Evolutionary conservation across 37 sponge, comb jelly and placozoan genomes (phyloP), one percentile per base, ranked within the genome.

Genomic region (Bolinopsis microptera): DNA sequence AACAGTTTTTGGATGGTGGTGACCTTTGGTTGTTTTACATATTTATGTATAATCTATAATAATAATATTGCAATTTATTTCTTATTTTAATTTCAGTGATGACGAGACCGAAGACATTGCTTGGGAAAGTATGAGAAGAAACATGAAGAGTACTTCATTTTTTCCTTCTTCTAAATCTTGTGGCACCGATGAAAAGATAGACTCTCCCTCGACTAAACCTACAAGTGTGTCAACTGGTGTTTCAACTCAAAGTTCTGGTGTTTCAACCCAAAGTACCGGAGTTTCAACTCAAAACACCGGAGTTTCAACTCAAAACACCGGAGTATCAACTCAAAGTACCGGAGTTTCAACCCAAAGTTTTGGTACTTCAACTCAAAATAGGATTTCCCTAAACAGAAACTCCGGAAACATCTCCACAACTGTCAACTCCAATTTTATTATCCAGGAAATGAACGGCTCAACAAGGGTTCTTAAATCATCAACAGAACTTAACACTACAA

Each of bases 211-310:
- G 3, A 16, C 25, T 72, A 22, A 27, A 72, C n/a, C 75, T 22
- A 72, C 75, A 5, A 33, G 37, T 28, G 37, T 34, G 32, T 34
- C 34, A 13, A 22, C 16, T 3, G 82, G 82, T 9, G 37, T 80
- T 35, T 80, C 82, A 80, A 80, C 82, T 22, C 35, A 33, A 22
- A 80, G 37, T 35, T 30, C 82, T 34, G 82, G 82, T 13, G 82
- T 80, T 35, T 80, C 82, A 35, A 80, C 82, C 38, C 82, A 80
- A 33, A 80, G 82, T 34, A 80, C 37, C 9, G 82, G 82, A 34
- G 82, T 80, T 34, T 80, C 82, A 34, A 35, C 82, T 8, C 16
- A 8, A 5, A 70, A n/a, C 74, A 70, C 74, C 3, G 74, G 74
- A 22, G 74, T 70, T 70, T 70, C 74, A 70, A 70, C 74, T n/a